Percentiles rank a stretch among this genome's conserved stretches.
These are phyloP conservation scores for Urosaurus nigricauda DNA, from an alignment of 2,797 vertebrate genomes.

Conservation along the genomic window DNA sequence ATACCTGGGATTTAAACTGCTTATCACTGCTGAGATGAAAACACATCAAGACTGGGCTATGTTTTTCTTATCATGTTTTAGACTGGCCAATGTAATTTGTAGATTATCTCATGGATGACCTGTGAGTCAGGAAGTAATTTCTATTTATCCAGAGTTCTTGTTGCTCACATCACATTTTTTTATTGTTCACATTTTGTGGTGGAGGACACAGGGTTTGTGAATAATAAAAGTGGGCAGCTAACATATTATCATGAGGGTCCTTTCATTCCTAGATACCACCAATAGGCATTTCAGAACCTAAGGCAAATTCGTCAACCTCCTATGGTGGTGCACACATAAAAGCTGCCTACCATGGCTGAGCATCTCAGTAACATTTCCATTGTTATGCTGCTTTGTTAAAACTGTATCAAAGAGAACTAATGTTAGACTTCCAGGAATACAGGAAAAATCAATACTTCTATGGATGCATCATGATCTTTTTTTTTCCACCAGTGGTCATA, in stretches of 20 bases:
- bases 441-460: not conserved
- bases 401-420: not conserved
- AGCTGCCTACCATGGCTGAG: not conserved
- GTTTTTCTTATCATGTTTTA: not conserved
- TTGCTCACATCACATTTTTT: not conserved
- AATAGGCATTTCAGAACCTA: not conserved
- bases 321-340: not conserved
- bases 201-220: not conserved
- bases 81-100: not conserved
- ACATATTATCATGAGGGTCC: not conserved
- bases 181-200: not conserved
- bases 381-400: not conserved
- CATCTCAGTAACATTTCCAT: not conserved
- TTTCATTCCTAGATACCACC: not conserved
- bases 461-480: not conserved
- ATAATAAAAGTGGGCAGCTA: not conserved
- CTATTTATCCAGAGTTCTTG: not conserved
- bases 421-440: not conserved
- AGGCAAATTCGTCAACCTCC: not conserved
- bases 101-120: not conserved
- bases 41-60: not conserved
- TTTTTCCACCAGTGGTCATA: slow-evolving; percentile 1
- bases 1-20: not conserved
- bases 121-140: not conserved
- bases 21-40: not conserved